Evolutionary conservation across 2,113 vertebrate genomes (phyloP).

Genomic region (Carollia perspicillata): DNA sequence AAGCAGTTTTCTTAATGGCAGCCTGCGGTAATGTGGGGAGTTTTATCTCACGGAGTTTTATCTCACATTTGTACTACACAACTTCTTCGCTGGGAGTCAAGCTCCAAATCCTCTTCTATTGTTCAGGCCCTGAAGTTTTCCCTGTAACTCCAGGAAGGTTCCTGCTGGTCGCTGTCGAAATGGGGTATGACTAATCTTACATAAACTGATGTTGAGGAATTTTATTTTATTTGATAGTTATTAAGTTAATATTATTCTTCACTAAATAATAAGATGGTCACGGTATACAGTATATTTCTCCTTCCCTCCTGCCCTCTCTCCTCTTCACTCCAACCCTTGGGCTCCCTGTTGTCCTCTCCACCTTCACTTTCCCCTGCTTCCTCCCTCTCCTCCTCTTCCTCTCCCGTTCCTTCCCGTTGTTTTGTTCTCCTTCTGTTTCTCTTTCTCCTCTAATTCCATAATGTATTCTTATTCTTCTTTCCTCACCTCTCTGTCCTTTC

Average conservation of each 20-base stretch:
- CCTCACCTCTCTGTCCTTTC: accelerated
- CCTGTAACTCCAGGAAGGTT: neutral
- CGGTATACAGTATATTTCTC: neutral
- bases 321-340: neutral
- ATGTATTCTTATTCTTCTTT: neutral
- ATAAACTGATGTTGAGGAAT: neutral
- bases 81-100: neutral
- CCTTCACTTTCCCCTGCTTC: neutral
- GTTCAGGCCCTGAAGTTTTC: neutral
- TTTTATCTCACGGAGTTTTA: too few species aligned
- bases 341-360: too few species aligned
- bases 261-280: neutral
- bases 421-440: neutral
- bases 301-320: neutral
- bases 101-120: neutral
- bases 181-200: neutral
- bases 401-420: neutral
- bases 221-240: neutral
- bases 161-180: neutral
- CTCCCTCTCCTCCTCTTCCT: too few species aligned
- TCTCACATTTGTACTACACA: neutral
- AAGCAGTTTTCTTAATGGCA: neutral
- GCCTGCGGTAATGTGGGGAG: neutral
- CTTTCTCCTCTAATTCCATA: too few species aligned
- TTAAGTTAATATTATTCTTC: neutral